Percentiles rank a stretch among this genome's conserved stretches.
These are phyloP conservation scores for Gymnoscopelus braueri DNA, from an alignment of 2,797 vertebrate genomes.

Conservation along the genomic window DNA sequence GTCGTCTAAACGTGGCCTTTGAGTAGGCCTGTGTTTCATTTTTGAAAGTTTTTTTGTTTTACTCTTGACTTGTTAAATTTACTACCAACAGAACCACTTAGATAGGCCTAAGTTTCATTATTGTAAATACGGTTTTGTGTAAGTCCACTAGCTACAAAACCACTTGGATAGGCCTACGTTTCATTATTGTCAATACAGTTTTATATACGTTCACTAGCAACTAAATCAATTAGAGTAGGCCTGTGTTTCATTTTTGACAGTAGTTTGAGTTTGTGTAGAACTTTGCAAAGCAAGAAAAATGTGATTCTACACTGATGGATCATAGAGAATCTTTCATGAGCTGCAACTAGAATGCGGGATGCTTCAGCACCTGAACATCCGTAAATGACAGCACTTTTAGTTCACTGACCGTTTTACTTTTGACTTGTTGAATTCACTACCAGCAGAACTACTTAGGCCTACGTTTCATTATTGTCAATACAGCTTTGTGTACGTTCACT, in stretches of 20 bases:
- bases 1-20: too few relatives aligned
- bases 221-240: too few relatives aligned
- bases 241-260: too few relatives aligned
- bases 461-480: slow-evolving; percentile 7
- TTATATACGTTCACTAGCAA: not conserved
- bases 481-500: not conserved
- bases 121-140: slow-evolving; percentile 3
- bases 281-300: slow-evolving; percentile 53
- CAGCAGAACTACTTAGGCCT: not conserved
- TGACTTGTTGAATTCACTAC: slow-evolving; percentile 2
- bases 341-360: slow-evolving; percentile 70
- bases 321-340: slow-evolving; percentile 38
- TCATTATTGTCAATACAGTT: slow-evolving; percentile 18
- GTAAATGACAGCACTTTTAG: slow-evolving; percentile 3
- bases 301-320: slow-evolving; percentile 31
- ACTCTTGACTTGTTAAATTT: slow-evolving; percentile 12
- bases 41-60: not conserved
- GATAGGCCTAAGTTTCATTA: slow-evolving; percentile 16
- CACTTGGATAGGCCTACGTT: slow-evolving; percentile 7
- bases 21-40: slow-evolving; percentile 15
- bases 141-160: not conserved
- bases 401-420: slow-evolving; percentile 31
- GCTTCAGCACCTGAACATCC: slow-evolving; percentile 64
- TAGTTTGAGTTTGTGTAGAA: slow-evolving; percentile 58
- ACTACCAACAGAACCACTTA: not conserved